Evolutionary conservation across 2,888 invertebrate species (phyloP).

Genomic region (Agrochola litura): DNA sequence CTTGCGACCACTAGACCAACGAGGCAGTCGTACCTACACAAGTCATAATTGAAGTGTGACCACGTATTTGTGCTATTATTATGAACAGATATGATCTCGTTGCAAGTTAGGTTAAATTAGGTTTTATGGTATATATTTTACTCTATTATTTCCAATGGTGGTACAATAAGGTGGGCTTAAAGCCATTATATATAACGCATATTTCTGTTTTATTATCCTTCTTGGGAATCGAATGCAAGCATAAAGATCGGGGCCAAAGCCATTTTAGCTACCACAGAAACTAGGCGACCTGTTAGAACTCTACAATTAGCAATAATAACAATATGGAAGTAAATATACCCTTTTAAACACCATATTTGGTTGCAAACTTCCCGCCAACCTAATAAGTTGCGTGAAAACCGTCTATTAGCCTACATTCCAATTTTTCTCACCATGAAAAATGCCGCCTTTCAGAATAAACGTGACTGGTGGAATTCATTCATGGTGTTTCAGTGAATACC

Average conservation of each 20-base stretch:
- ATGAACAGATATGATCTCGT: no score
- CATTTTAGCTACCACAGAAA: slow-evolving; percentile 8
- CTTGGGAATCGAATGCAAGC: not conserved
- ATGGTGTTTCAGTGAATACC: slow-evolving; percentile 44
- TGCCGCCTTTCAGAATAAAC: slow-evolving; percentile 44
- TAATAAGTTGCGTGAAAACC: slow-evolving; percentile 42
- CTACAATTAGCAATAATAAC: slow-evolving; percentile 42
- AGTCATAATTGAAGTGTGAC: no score
- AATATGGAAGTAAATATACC: slow-evolving; percentile 12
- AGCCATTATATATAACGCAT: not conserved
- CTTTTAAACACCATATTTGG: slow-evolving; percentile 21
- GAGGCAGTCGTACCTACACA: no score
- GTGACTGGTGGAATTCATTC: slow-evolving; percentile 60
- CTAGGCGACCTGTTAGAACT: slow-evolving; percentile 13
- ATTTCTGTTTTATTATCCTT: not conserved
- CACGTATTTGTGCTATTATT: no score
- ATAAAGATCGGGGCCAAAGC: slow-evolving; percentile 30
- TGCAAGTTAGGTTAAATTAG: no score
- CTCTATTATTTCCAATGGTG: not conserved
- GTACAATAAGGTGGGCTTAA: not conserved
- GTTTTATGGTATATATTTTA: not conserved
- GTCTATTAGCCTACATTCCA: slow-evolving; percentile 43
- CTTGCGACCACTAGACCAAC: no score
- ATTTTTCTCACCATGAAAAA: slow-evolving; percentile 21
- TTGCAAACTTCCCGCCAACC: slow-evolving; percentile 13